A percentile compares a stretch with the other conserved stretches of the same genome.
phyloP scores from a whole-genome alignment of 2,797 vertebrate species.

The Brachymystax lenok region DNA sequence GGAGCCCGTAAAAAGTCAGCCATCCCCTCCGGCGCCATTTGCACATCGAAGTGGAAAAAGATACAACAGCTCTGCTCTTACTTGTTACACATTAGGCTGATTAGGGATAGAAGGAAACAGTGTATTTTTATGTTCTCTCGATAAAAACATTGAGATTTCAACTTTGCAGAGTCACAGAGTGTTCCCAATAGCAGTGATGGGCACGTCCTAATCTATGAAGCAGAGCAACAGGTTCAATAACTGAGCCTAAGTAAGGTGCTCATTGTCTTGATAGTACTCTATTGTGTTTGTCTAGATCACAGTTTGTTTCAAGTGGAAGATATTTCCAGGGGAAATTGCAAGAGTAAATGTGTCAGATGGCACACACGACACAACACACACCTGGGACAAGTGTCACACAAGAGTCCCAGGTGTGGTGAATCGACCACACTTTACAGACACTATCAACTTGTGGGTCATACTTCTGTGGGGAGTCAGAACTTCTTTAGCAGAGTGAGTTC shows the following conservation, averaged over 20 bases:
- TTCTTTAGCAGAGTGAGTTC: background rate
- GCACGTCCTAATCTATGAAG: background rate
- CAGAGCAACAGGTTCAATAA: too few relatives aligned
- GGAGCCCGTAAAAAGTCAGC: background rate
- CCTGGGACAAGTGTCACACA: too few relatives aligned
- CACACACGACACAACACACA: too few relatives aligned
- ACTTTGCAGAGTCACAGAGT: slow-evolving; percentile 8
- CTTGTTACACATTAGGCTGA: slow-evolving; percentile 63
- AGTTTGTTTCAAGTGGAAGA: too few relatives aligned
- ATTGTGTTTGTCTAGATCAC: too few relatives aligned
- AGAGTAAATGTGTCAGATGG: too few relatives aligned
- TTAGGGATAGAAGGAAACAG: slow-evolving; percentile 50
- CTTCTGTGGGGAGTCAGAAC: background rate
- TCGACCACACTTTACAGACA: background rate
- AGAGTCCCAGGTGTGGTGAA: too few relatives aligned
- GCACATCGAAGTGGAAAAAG: slow-evolving; percentile 29
- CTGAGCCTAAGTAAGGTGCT: too few relatives aligned
- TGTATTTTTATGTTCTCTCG: slow-evolving; percentile 33
- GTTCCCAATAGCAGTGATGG: background rate
- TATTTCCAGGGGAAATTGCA: too few relatives aligned
- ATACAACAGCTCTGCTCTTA: slow-evolving; percentile 30
- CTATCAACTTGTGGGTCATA: background rate
- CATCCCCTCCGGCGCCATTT: background rate
- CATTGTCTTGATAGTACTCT: too few relatives aligned
- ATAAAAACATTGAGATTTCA: slow-evolving; percentile 31